These are phyloP conservation scores for Leptinotarsa texana DNA, from an alignment of 1,140 invertebrate genomes.

Conservation along the genomic window DNA sequence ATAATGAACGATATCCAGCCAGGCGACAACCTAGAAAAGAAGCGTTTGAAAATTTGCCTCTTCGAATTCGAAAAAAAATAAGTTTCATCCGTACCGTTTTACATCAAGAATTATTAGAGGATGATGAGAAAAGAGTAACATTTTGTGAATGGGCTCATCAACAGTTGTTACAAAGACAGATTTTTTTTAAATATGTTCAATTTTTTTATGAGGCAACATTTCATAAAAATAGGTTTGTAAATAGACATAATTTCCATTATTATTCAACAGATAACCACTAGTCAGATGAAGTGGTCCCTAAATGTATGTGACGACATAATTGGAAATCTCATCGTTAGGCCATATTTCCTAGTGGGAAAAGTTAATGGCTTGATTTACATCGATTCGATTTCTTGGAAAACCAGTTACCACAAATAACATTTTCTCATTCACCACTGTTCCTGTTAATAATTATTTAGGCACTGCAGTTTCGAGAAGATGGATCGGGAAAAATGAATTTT, in stretches of 20 bases:
- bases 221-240: too few relatives aligned
- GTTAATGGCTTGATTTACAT: background rate
- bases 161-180: too few relatives aligned
- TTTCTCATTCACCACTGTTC: background rate
- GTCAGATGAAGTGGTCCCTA: background rate
- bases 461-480: background rate
- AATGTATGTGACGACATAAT: background rate
- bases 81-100: too few relatives aligned
- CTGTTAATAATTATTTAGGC: background rate
- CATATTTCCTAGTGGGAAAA: background rate
- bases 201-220: too few relatives aligned
- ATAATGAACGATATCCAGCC: too few relatives aligned
- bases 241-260: background rate
- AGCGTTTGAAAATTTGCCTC: too few relatives aligned
- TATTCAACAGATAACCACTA: background rate
- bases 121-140: too few relatives aligned
- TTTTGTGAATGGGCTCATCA: too few relatives aligned
- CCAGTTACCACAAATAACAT: background rate
- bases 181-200: too few relatives aligned
- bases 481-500: background rate
- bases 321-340: background rate
- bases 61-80: too few relatives aligned
- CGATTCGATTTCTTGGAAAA: background rate
- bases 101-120: too few relatives aligned
- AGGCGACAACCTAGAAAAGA: too few relatives aligned